Conservation (phyloP, 2,797 vertebrate species). For the Gephyroberyx darwinii region DNA sequence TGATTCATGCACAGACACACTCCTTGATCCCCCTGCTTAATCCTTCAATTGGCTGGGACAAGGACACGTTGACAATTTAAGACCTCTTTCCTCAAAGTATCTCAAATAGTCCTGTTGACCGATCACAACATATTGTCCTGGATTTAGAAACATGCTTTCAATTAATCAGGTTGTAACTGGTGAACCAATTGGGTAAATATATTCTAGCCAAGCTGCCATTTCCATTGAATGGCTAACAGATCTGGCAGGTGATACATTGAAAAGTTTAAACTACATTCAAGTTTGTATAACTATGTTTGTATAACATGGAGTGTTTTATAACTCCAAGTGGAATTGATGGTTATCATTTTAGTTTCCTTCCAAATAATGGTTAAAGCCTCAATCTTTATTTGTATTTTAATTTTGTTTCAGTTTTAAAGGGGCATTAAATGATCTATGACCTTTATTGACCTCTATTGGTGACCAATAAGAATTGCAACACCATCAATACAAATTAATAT, state of each 20-base stretch:
- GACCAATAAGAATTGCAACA: no score
- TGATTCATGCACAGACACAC: constrained; percentile 87
- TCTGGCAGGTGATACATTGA: constrained; percentile 37
- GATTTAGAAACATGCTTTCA: constrained; percentile 72
- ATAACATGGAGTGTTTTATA: constrained; percentile 36
- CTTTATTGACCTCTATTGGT: no score
- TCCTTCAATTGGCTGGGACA: constrained; percentile 82
- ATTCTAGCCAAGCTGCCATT: constrained; percentile 44
- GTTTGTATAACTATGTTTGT: constrained; percentile 43
- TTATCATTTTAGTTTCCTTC: neutral
- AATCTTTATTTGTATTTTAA: no score
- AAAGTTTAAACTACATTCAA: constrained; percentile 53
- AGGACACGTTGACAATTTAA: constrained; percentile 87
- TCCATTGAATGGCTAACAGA: constrained; percentile 18
- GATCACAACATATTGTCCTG: constrained; percentile 69
- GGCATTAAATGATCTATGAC: neutral
- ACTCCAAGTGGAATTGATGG: constrained; percentile 18
- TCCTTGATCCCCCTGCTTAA: constrained; percentile 82
- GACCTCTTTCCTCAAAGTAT: constrained; percentile 77
- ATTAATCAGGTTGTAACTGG: constrained; percentile 74
- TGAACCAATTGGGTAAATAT: constrained; percentile 56
- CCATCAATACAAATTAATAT: no score
- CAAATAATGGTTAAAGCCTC: neutral
- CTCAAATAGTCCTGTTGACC: constrained; percentile 79
- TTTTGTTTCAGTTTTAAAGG: no score